Evolutionary conservation across 2,888 invertebrate species (phyloP).

Genomic region (Prostheceraeus crozeri): DNA sequence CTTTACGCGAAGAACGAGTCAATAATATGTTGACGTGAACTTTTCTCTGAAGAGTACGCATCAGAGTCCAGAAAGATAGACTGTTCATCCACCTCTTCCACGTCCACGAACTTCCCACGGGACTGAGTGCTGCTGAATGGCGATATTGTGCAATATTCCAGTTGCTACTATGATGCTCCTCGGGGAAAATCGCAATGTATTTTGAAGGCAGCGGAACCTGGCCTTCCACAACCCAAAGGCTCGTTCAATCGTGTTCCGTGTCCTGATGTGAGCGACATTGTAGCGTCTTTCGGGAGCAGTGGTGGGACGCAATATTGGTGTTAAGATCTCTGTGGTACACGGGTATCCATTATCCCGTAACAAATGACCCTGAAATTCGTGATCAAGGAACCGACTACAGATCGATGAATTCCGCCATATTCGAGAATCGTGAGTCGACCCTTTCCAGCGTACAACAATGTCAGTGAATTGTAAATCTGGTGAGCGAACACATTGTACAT

Average conservation of each 20-base stretch:
- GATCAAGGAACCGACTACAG: neutral
- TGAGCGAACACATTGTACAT: too few species aligned
- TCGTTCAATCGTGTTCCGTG: slow-evolving; percentile 14
- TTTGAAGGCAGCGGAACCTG: slow-evolving; percentile 14
- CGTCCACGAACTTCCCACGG: too few species aligned
- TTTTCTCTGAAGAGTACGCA: too few species aligned
- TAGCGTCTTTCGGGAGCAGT: neutral
- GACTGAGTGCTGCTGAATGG: slow-evolving; percentile 5
- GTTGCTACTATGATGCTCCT: slow-evolving; percentile 14
- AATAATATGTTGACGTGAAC: too few species aligned
- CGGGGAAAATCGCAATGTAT: slow-evolving; percentile 1
- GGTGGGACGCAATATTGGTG: neutral
- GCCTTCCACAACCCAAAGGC: slow-evolving; percentile 16
- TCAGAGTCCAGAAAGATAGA: too few species aligned
- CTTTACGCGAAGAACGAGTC: too few species aligned
- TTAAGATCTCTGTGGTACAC: neutral
- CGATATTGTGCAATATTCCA: slow-evolving; percentile 7
- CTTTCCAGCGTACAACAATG: neutral
- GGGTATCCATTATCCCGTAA: neutral
- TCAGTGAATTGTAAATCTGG: too few species aligned
- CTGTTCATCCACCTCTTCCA: too few species aligned
- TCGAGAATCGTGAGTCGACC: slow-evolving; percentile 1
- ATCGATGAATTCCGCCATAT: neutral
- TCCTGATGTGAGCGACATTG: neutral
- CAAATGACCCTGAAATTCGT: slow-evolving; percentile 3